Evolutionary conservation across 2,113 vertebrate species (phyloP).

Genomic region (Cricetomys ansorgei): DNA sequence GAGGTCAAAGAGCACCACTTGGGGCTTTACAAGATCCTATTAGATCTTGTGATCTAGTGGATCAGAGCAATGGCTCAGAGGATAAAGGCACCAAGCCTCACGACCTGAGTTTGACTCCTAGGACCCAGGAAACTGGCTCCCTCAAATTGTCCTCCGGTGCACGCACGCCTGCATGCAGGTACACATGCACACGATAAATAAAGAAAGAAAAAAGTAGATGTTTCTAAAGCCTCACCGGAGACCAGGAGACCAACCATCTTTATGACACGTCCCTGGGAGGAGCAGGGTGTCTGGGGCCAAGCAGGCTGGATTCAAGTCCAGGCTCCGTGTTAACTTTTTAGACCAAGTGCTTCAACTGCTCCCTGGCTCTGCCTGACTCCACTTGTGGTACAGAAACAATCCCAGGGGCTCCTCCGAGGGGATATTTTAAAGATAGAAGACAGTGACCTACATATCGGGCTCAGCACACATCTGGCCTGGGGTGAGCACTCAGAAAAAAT

Average conservation of each 20-base stretch:
- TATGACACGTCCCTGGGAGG: accelerated
- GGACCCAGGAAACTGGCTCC: background rate
- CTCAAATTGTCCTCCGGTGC: background rate
- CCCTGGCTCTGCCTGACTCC: background rate
- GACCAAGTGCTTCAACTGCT: background rate
- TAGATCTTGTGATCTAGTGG: too few species aligned
- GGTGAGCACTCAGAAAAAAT: background rate
- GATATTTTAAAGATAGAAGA: background rate
- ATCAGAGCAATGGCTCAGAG: background rate
- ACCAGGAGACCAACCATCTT: background rate
- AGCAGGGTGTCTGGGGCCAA: background rate
- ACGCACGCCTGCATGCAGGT: background rate
- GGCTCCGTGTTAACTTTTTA: background rate
- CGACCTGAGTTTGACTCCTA: background rate
- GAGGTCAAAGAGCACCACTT: background rate
- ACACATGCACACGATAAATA: background rate
- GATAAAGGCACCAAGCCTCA: background rate
- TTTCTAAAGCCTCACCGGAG: background rate
- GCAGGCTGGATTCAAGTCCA: background rate
- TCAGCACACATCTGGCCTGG: background rate
- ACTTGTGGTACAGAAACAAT: background rate
- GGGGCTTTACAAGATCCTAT: background rate
- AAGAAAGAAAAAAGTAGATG: background rate
- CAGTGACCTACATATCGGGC: background rate
- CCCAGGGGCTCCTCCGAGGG: background rate